phyloP scores from a whole-genome alignment of 2,888 invertebrate species.

The Prenolepis imparis region DNA sequence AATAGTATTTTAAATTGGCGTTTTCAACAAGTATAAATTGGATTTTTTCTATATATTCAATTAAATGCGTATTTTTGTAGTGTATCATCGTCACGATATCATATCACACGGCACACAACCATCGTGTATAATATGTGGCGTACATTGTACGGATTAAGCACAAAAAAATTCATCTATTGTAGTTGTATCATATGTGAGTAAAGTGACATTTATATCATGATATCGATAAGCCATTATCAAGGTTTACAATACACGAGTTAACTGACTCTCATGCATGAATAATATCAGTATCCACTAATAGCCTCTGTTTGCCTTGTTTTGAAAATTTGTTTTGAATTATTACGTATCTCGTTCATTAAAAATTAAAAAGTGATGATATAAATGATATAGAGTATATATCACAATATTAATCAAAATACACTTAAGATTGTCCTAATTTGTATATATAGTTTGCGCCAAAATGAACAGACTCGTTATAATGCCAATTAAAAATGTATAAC shows the following conservation, averaged over 20 bases:
- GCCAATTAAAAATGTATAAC: neutral
- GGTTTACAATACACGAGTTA: constrained; percentile 19
- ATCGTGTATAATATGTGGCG: neutral
- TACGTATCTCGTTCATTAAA: constrained; percentile 15
- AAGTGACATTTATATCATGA: constrained; percentile 32
- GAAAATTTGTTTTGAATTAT: constrained; percentile 28
- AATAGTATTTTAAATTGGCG: constrained; percentile 15
- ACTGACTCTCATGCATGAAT: constrained; percentile 32
- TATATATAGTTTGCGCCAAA: neutral
- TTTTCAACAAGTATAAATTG: constrained; percentile 12
- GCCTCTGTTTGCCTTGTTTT: neutral
- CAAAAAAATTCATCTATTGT: constrained; percentile 35
- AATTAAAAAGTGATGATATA: neutral
- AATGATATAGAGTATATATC: neutral
- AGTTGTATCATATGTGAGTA: constrained; percentile 16
- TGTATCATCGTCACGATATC: neutral
- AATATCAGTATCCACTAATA: constrained; percentile 33
- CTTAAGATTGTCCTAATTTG: neutral
- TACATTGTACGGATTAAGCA: neutral
- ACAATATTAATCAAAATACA: neutral
- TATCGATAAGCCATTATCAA: constrained; percentile 48
- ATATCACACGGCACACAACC: neutral
- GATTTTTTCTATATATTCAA: constrained; percentile 9
- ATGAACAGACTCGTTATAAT: neutral
- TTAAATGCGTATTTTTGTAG: constrained; percentile 6